phyloP scores from a whole-genome alignment of 2,113 vertebrate species.

The Rhinogobius similis region DNA sequence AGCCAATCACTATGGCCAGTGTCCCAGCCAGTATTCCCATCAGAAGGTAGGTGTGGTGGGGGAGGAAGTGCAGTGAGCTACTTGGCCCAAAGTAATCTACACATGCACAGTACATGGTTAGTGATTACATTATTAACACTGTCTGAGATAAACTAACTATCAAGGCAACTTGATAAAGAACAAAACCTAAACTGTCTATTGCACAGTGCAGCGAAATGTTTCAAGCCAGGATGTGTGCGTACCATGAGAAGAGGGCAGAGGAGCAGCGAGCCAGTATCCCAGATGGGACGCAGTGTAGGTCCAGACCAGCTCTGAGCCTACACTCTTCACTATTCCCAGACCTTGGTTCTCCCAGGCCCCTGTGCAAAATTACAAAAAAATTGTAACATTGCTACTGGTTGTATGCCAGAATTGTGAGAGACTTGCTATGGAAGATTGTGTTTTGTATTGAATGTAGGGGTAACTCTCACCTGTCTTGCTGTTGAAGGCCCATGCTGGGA shows the following conservation, averaged over 20 bases:
- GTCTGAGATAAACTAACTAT: background rate
- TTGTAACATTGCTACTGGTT: background rate
- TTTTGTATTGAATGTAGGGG: background rate
- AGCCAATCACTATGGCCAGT: constrained; percentile 83
- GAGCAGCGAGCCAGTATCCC: constrained; percentile 92
- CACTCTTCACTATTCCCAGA: constrained; percentile 80
- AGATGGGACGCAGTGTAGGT: constrained; percentile 87
- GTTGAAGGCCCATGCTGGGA: constrained; percentile 91
- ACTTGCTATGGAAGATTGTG: background rate
- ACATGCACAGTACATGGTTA: background rate
- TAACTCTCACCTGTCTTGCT: constrained; percentile 81
- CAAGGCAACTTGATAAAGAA: background rate
- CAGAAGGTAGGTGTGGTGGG: constrained; percentile 89
- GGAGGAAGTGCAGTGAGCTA: constrained; percentile 83
- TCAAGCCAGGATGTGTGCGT: constrained; percentile 18
- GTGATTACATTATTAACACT: background rate
- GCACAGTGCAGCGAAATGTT: background rate
- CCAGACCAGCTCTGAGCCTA: constrained; percentile 82
- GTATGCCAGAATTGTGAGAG: background rate
- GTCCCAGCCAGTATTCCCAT: constrained; percentile 89
- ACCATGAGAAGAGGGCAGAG: constrained; percentile 83
- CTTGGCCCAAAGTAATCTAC: constrained; percentile 80
- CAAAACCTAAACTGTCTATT: background rate
- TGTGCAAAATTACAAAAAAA: constrained; percentile 47
- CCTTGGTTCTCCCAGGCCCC: constrained; percentile 91